These are phyloP conservation scores for Prinia subflava DNA, from an alignment of 2,113 vertebrate species.

Conservation along the genomic window DNA sequence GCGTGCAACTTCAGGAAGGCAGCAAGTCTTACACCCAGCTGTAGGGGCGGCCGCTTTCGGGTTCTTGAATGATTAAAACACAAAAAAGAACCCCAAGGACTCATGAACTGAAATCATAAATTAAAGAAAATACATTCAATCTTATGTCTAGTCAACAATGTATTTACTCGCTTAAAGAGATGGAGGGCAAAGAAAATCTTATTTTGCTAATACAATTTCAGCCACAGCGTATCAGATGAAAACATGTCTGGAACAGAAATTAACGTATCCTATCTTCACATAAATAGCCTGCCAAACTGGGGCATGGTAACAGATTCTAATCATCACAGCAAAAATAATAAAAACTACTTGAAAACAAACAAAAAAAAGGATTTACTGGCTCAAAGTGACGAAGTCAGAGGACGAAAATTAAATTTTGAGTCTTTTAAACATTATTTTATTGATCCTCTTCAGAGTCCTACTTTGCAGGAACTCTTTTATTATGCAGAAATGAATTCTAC, in stretches of 20 bases:
- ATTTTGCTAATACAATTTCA: background rate
- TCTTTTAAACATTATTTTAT: background rate
- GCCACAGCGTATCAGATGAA: background rate
- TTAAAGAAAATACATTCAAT: background rate
- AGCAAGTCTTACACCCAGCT: background rate
- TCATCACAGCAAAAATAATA: background rate
- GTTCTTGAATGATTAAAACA: background rate
- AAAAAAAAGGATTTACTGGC: background rate
- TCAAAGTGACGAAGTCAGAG: background rate
- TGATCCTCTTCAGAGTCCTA: background rate
- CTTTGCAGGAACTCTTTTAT: background rate
- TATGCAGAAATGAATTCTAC: background rate
- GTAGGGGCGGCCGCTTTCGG: rapidly evolving
- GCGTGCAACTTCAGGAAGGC: background rate
- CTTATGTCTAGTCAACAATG: background rate
- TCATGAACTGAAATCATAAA: background rate
- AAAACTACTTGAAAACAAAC: background rate
- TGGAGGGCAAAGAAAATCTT: background rate
- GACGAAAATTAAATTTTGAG: background rate
- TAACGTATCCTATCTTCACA: background rate
- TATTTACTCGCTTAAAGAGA: background rate
- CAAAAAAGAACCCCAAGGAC: background rate
- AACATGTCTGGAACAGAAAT: background rate
- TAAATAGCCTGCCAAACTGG: background rate
- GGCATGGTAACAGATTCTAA: background rate